phyloP scores from a whole-genome alignment of 2,888 invertebrate species.

The Pammene fasciana region DNA sequence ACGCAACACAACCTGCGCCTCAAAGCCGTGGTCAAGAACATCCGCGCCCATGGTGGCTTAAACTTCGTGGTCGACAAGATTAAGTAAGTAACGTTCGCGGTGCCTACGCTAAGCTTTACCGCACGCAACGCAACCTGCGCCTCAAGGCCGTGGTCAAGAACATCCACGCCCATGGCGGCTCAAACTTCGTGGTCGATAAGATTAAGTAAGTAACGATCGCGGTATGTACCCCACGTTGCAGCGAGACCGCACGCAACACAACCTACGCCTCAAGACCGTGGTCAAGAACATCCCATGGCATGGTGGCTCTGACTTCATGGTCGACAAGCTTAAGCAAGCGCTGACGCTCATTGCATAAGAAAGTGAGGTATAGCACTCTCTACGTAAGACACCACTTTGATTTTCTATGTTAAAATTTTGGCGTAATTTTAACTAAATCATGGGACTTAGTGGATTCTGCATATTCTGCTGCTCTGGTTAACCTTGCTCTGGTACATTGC shows the following conservation, averaged over 20 bases:
- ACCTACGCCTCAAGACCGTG: conserved; percentile 86
- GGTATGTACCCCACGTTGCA: conserved; percentile 86
- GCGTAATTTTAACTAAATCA: too few relatives aligned
- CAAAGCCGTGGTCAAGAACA: conserved; percentile 86
- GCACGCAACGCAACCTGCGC: conserved; percentile 87
- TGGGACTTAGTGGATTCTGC: too few relatives aligned
- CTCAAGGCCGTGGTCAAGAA: conserved; percentile 87
- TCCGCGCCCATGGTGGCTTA: conserved; percentile 85
- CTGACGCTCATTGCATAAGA: too few relatives aligned
- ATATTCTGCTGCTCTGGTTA: too few relatives aligned
- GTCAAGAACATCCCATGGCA: conserved; percentile 85
- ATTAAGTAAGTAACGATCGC: conserved; percentile 82
- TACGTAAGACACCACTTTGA: too few relatives aligned
- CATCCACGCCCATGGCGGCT: conserved; percentile 85
- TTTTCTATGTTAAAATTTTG: too few relatives aligned
- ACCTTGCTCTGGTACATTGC: too few relatives aligned
- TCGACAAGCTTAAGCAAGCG: conserved; percentile 87
- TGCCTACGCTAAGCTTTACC: conserved; percentile 88
- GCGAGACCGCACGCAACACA: conserved; percentile 87
- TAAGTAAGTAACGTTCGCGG: conserved; percentile 78
- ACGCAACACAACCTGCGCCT: conserved; percentile 87
- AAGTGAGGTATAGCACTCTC: too few relatives aligned
- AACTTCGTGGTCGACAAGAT: conserved; percentile 86
- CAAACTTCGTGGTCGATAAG: conserved; percentile 85
- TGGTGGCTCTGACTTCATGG: conserved; percentile 85